Evolutionary conservation across 1,140 invertebrate genomes (phyloP), one percentile per base, ranked within the genome.

Genomic region (Lysiphlebus fabarum): DNA sequence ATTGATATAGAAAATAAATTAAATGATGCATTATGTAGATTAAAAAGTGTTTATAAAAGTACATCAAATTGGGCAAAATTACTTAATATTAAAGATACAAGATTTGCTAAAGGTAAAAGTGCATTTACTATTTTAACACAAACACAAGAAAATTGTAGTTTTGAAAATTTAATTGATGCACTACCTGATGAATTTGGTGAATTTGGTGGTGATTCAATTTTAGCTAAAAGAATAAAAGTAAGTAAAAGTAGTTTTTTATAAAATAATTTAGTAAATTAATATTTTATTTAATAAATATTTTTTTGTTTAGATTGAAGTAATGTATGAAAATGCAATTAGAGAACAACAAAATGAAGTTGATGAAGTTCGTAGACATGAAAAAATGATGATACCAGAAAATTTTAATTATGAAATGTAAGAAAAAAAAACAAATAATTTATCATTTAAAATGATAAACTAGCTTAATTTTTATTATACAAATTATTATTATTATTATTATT

Each of bases 351-450:
- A 78, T 10, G 86, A 91, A 70, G 83, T 93, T 9, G 79, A 85
- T 10, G 86, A 90, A 72, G 81, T 92, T 6, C 76, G 81, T 59
- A 80, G 82, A 61, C 86, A 94, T 65, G 89, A 93, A 69, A 68
- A 79, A 55, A 72, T 93, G 17, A 61, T 79, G 5, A 86, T 95
- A 64, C 91, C 91, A 1, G 65, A 74, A 1, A 74, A 88, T 73
- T 80, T 94, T 58, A 85, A 94, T 73, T 93, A 92, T 73, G 79
- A 79, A 66, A 78, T 81, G 81, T 88, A 77, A 80, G 72, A 56
- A 9, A 40, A 53, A 55, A 36, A 4, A n/a, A n/a, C n/a, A n/a
- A n/a, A n/a, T n/a, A n/a, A 11, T 63, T 45, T 41, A 33, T 12
- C 4, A 36, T n/a, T n/a, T n/a, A 17, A 17, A 17, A 1, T 17